Evolutionary conservation across 2,888 invertebrate genomes (phyloP).

Genomic region (Drosophila tripunctata): DNA sequence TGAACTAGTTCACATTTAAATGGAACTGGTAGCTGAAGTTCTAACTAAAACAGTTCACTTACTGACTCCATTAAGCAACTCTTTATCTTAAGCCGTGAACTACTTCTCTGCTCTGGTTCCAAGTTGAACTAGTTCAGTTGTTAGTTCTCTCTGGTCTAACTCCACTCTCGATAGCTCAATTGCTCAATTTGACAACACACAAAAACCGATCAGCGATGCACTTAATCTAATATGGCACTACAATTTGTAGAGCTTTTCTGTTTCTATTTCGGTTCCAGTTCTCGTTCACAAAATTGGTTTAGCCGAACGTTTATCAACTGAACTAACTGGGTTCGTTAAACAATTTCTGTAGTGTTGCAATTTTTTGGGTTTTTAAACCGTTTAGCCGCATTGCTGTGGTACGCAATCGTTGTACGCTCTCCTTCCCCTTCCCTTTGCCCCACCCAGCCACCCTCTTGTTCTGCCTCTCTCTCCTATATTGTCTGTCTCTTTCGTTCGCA

Average conservation of each 20-base stretch:
- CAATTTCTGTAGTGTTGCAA: slow-evolving; percentile 13
- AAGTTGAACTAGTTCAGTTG: background rate
- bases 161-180: background rate
- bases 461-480: background rate
- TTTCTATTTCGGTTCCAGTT: background rate
- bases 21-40: too few relatives aligned
- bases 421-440: too few relatives aligned
- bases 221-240: background rate
- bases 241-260: background rate
- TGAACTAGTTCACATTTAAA: background rate
- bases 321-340: slow-evolving; percentile 27
- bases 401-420: slow-evolving; percentile 5
- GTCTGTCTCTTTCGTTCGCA: background rate
- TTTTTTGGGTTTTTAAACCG: slow-evolving; percentile 28
- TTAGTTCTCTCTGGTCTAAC: too few relatives aligned
- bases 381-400: slow-evolving; percentile 24
- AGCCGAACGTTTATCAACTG: slow-evolving; percentile 18
- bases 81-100: too few relatives aligned
- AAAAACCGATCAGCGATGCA: background rate
- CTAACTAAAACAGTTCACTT: background rate
- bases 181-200: background rate
- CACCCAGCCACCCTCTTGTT: background rate
- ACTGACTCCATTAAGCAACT: too few relatives aligned
- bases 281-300: slow-evolving; percentile 7
- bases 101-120: too few relatives aligned